Percentiles rank a stretch among this genome's conserved stretches.
Conservation (phyloP, 2,797 vertebrate species). For the Gephyroberyx darwinii region DNA sequence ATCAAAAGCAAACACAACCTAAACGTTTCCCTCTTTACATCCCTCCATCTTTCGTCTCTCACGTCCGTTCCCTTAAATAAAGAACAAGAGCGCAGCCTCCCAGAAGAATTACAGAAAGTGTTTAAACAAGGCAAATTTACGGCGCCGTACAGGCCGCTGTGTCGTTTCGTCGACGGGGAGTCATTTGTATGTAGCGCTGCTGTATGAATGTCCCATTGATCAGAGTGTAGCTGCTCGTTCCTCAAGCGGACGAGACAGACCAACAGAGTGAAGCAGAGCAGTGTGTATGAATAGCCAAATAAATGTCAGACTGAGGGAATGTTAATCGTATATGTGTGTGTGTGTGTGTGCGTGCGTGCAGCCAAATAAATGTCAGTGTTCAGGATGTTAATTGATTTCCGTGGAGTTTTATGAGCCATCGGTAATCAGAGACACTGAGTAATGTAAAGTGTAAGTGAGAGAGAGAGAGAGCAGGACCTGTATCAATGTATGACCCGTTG, state of each 20-base stretch:
- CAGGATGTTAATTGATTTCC: constrained; percentile 72
- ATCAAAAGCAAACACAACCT: constrained; percentile 66
- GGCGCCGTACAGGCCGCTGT: constrained; percentile 51
- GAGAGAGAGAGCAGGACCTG: not conserved
- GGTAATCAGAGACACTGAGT: constrained; percentile 51
- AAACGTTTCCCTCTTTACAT: constrained; percentile 46
- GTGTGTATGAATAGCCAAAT: constrained; percentile 67
- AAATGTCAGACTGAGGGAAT: constrained; percentile 71
- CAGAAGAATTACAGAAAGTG: constrained; percentile 53
- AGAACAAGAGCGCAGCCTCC: constrained; percentile 37
- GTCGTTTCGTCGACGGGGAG: constrained; percentile 51
- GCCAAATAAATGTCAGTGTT: constrained; percentile 69
- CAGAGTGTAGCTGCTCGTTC: constrained; percentile 63
- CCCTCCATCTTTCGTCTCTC: constrained; percentile 16
- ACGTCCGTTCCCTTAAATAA: constrained; percentile 50
- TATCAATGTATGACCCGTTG: not conserved
- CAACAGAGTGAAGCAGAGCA: constrained; percentile 57
- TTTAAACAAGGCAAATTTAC: constrained; percentile 67
- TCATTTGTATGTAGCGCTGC: constrained; percentile 44
- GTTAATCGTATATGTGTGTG: constrained; percentile 62
- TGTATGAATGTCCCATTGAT: constrained; percentile 79
- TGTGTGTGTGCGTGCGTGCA: not conserved
- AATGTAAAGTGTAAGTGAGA: constrained; percentile 10
- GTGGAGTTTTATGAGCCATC: constrained; percentile 57
- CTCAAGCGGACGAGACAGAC: constrained; percentile 64